Base-by-base conservation (phyloP, 2,797 vertebrate species). In the Fundulus diaphanus region DNA sequence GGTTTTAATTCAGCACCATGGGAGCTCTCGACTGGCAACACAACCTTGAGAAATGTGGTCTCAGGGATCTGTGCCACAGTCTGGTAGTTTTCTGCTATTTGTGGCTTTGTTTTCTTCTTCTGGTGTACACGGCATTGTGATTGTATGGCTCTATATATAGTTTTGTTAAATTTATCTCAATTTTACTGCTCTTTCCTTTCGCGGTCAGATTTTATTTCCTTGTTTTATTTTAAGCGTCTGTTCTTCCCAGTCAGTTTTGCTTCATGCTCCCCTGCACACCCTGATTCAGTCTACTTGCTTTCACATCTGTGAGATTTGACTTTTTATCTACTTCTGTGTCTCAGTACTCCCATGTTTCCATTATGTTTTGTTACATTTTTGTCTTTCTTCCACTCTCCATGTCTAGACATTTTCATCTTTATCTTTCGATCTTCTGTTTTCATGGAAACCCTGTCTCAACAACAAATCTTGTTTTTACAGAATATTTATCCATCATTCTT, bases 221-320 rank as follows among this genome's bases (percentile, higher is more conserved):
- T n/a, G 24, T 63, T 40, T 63, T 37, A 63, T 63, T 63, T 63
- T 37, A 24, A 24, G 33, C 12, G 33, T 63, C 8, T 35, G 31
- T 61, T 35, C 31, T 22, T 61, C 33, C 22, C 59, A 24, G 35
- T 63, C 1, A 18, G 11, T 37, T 63, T 40, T 13, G 33, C 20
- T 24, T 63, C 59, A 63, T 40, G 35, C 59, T 63, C 59, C n/a
- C 12, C 59, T 63, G 22, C 59, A 37, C 59, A n/a, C 35, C 5
- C 9, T 63, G 35, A 63, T 63, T 11, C 35, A 40, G 59, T 40
- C 24, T 63, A 24, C 20, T 37, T 63, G 33, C 22, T 40, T 63
- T 63, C 59, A 63, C 59, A 37, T 63, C 59, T 63, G 59, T 63
- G 33, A 37, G 22, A 20, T 24, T 33, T 63, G 59, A 63, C 59